A percentile compares a stretch with the other conserved stretches of the same genome.
Conservation (phyloP, 2,113 vertebrate genomes). For the Delphinapterus leucas region DNA sequence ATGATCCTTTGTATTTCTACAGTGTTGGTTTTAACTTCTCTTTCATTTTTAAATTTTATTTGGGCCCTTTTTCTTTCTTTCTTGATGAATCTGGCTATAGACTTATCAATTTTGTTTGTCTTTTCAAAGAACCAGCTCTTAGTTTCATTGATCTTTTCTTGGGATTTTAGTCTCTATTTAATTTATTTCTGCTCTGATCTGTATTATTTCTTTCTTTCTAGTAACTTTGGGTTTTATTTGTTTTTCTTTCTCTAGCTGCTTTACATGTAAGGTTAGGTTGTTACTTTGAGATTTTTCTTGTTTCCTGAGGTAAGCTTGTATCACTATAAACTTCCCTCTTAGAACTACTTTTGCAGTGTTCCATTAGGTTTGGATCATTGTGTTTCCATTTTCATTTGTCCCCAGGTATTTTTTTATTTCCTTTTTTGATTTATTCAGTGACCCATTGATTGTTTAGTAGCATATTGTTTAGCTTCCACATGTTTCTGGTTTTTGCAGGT, state of each 20-base stretch:
- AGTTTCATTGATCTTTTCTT: not conserved
- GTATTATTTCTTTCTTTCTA: not conserved
- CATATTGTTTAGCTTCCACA: not conserved
- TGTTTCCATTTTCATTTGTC: not conserved
- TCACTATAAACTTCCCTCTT: not conserved
- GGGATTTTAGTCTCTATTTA: not conserved
- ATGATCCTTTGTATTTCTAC: not conserved
- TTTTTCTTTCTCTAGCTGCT: not conserved
- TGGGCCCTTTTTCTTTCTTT: not conserved
- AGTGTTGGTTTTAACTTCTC: not conserved
- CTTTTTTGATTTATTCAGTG: not conserved
- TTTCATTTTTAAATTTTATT: not conserved
- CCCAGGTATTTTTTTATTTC: not conserved
- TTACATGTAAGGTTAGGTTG: not conserved
- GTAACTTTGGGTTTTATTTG: not conserved
- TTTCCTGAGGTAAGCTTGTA: not conserved
- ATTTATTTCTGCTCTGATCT: not conserved
- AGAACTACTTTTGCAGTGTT: not conserved
- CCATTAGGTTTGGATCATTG: not conserved
- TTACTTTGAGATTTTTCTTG: not conserved
- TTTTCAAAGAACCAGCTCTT: not conserved
- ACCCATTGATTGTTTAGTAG: not conserved
- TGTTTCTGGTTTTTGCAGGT: not conserved
- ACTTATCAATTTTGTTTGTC: not conserved
- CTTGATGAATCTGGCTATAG: not conserved